Base-by-base conservation (phyloP, 2,113 vertebrate species). In the Brachyhypopomus gauderio region DNA sequence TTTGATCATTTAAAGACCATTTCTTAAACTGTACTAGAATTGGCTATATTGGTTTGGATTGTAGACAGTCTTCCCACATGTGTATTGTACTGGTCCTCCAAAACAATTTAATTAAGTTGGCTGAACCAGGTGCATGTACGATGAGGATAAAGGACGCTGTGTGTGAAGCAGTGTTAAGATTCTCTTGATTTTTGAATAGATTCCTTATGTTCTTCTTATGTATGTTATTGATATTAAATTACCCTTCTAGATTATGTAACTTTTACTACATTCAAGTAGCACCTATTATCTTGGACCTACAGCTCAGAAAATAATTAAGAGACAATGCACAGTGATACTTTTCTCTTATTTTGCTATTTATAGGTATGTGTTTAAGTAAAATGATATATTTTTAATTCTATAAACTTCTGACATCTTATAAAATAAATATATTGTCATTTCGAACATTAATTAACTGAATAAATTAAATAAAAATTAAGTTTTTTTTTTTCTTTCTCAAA, bases 1-100 rank as follows among this genome's bases (percentile, higher is more conserved):
- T 92, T 89, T 89, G 87, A 86, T 89, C 82, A 86, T 91, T 92
- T 88, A 85, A 85, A 89, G 85, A 87, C 71, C 23, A 74, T 91
- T 92, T 90, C 84, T 90, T 91, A 88, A 91, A 67, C 75, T 70
- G 78, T 78, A 59, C 70, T 79, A 20, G 83, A 88, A 85, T 86
- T 85, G 89, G 75, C 90, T 86, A 83, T 84, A 86, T 88, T 80
- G 72, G 89, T 89, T 82, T 72, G 83, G 83, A 75, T 55, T 80
- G 56, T 72, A 20, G 55, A 67, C 16, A 48, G 58, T 30, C 20
- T 60, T 41, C 25, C 59, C 34, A 59, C 23, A 58, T n/a, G 67
- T n/a, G 72, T 8, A 19, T 48, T 23, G 67, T 16, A 70, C 66
- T 41, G 66, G 66, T n/a, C 38, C 9, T 19, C 11, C 52, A 76